Evolutionary conservation across 2,113 vertebrate genomes (phyloP).

Genomic region (Mus musculus): GRCm39 chr1:35859001-35859500

Average conservation of each 20-base stretch:
- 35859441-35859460: not conserved
- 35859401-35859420: not conserved
- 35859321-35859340: not conserved
- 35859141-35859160: not conserved
- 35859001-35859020: not conserved
- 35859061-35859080: not conserved
- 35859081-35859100: not conserved
- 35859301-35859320: not conserved
- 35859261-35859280: not conserved
- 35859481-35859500: not conserved
- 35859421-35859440: not conserved
- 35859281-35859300: too few relatives aligned
- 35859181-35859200: not conserved
- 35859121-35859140: not conserved
- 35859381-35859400: not conserved
- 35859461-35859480: not conserved
- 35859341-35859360: not conserved
- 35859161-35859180: not conserved
- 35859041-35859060: not conserved
- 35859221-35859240: not conserved
- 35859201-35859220: not conserved
- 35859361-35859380: not conserved
- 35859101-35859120: not conserved
- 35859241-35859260: not conserved
- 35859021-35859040: not conserved